phyloP scores from a whole-genome alignment of 2,797 vertebrate species.

The Mus spretus region DNA sequence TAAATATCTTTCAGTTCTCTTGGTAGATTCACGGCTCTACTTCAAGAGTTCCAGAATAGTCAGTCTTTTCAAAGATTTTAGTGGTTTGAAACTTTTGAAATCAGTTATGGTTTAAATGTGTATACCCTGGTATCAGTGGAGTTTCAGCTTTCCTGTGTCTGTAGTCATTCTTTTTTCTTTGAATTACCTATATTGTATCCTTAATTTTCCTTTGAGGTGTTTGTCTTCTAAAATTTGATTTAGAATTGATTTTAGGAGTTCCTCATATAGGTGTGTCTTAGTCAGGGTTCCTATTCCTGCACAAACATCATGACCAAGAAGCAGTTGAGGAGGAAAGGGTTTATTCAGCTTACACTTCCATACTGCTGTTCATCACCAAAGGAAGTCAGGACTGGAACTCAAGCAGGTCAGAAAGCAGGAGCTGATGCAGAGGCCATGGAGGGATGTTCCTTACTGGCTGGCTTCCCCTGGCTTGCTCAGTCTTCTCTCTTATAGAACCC shows the following conservation, averaged over 20 bases:
- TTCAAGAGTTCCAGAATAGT: not conserved
- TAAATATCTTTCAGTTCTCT: not conserved
- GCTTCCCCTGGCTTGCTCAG: too few species aligned
- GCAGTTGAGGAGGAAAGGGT: too few species aligned
- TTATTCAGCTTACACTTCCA: too few species aligned
- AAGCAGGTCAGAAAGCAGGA: too few species aligned
- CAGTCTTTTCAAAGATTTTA: not conserved
- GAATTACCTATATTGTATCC: constrained; percentile 1
- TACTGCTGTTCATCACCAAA: too few species aligned
- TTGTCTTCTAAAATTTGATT: constrained; percentile 4
- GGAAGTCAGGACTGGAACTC: too few species aligned
- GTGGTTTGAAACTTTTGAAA: not conserved
- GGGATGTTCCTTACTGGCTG: too few species aligned
- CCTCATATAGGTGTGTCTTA: not conserved
- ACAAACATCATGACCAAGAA: too few species aligned
- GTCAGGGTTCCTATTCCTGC: too few species aligned
- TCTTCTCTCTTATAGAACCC: too few species aligned
- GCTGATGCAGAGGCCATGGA: too few species aligned
- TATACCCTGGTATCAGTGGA: not conserved
- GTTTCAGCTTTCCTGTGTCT: not conserved
- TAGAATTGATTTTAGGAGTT: not conserved
- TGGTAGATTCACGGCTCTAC: accelerated
- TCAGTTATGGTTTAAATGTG: not conserved
- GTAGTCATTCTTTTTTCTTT: not conserved
- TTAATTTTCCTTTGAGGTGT: not conserved